A percentile compares a stretch with the other conserved stretches of the same genome.
Evolutionary conservation across 2,113 vertebrate species (phyloP).

Genomic region (Oryctolagus cuniculus): DNA sequence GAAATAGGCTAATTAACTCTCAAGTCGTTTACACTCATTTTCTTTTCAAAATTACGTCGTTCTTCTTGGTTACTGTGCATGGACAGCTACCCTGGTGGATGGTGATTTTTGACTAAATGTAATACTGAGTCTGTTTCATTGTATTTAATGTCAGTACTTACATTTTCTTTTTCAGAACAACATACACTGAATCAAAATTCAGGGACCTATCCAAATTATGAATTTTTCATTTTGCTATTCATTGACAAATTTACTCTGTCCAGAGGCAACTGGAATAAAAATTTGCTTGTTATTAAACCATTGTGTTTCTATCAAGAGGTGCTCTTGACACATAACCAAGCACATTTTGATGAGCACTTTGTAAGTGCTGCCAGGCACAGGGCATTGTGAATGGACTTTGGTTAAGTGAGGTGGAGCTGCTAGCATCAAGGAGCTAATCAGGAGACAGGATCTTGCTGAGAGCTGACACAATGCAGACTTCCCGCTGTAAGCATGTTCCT

Average conservation of each 20-base stretch:
- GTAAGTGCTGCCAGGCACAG: neutral
- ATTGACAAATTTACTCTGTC: constrained; percentile 13
- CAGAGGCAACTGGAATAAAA: constrained; percentile 4
- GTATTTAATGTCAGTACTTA: neutral
- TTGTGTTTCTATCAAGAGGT: constrained; percentile 26
- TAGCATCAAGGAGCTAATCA: neutral
- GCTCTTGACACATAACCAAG: neutral
- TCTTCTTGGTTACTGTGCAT: neutral
- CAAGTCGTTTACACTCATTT: constrained; percentile 47
- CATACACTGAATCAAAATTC: constrained; percentile 2
- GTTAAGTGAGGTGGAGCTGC: neutral
- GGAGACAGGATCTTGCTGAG: neutral
- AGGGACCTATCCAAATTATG: neutral
- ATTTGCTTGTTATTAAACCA: neutral
- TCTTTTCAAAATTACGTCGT: neutral
- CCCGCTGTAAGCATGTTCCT: neutral
- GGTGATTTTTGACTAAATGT: neutral
- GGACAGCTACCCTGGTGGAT: neutral
- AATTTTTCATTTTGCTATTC: constrained; percentile 29
- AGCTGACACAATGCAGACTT: neutral
- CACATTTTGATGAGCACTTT: constrained; percentile 5
- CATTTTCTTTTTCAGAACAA: constrained; percentile 15
- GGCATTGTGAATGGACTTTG: neutral
- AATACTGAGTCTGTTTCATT: constrained; percentile 5
- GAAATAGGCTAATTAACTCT: constrained; percentile 19